phyloP scores from a whole-genome alignment of 2,888 invertebrate genomes.

The Automeris io region DNA sequence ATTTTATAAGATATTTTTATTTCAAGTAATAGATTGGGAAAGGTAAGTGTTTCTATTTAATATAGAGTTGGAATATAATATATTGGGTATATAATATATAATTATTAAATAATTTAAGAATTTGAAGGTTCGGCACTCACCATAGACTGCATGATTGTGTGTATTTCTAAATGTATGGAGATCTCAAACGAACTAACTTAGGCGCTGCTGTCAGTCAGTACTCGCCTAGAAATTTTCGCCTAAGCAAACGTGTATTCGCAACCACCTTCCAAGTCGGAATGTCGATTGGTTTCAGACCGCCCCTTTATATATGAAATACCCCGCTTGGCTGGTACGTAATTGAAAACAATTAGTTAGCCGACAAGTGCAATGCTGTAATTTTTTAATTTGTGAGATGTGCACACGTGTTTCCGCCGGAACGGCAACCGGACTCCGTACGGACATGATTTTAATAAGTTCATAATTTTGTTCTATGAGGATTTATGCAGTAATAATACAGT shows the following conservation, averaged over 20 bases:
- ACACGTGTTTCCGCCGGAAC: slow-evolving; percentile 41
- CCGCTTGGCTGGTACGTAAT: slow-evolving; percentile 61
- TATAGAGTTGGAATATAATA: too few relatives aligned
- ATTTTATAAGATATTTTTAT: too few relatives aligned
- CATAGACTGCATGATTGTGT: slow-evolving; percentile 73
- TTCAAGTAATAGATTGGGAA: too few relatives aligned
- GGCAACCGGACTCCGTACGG: not conserved
- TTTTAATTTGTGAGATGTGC: slow-evolving; percentile 62
- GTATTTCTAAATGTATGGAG: slow-evolving; percentile 55
- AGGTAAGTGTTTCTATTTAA: too few relatives aligned
- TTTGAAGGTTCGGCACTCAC: slow-evolving; percentile 42
- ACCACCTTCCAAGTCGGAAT: slow-evolving; percentile 64
- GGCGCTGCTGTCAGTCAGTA: slow-evolving; percentile 71
- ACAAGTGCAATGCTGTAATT: slow-evolving; percentile 67
- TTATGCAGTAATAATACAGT: too few relatives aligned
- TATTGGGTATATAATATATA: too few relatives aligned
- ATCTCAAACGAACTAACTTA: slow-evolving; percentile 75
- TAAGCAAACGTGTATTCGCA: slow-evolving; percentile 61
- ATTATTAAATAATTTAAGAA: slow-evolving; percentile 11
- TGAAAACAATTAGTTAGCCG: slow-evolving; percentile 69
- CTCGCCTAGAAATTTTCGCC: slow-evolving; percentile 75
- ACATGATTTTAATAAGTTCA: too few relatives aligned
- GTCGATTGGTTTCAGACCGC: slow-evolving; percentile 47
- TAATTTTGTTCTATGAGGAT: too few relatives aligned
- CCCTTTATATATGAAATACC: slow-evolving; percentile 69